Base-by-base conservation (phyloP, 1,140 invertebrate genomes). In the Listronotus oregonensis region DNA sequence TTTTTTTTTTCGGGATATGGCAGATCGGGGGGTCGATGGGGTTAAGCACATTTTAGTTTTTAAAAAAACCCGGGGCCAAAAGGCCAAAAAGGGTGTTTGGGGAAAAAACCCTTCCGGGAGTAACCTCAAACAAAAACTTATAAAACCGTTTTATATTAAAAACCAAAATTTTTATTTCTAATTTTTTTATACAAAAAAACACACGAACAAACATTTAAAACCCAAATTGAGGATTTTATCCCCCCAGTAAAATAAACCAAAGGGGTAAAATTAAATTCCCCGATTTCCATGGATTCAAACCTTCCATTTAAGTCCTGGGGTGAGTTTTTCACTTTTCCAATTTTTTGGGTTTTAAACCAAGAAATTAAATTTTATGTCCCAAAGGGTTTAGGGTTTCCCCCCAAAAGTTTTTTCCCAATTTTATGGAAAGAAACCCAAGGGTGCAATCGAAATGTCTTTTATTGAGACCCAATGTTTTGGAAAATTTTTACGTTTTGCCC, bases 211-310 rank as follows among this genome's bases (percentile, higher is more conserved):
- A n/a, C n/a, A n/a, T n/a, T n/a, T n/a, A n/a, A n/a, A n/a, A n/a
- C n/a, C n/a, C n/a, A n/a, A n/a, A n/a, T n/a, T n/a, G n/a, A n/a
- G n/a, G 59, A 70, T 70, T 75, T 70, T 72, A 69, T 73, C 66
- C 59, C 47, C 49, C 54, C 64, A 68, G 66, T 71, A 71, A 71
- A 71, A 74, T 73, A 73, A 66, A 67, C 69, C 60, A 61, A 68
- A 66, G 69, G 72, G 71, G n/a, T 75, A 70, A 72, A 75, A 77
- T 74, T 77, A 73, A 77, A 77, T 77, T 77, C 75, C 68, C 64
- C n/a, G 64, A 70, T 64, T 72, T 70, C 68, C 73, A 73, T 77
- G 72, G 75, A 70, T 75, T 73, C 68, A 66, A 70, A 66, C 68
- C 58, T 52, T 63, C 62, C 72, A 74, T 68, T 73, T 75, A 73